phyloP scores from a whole-genome alignment of 1,140 invertebrate species.

The Propsilocerus akamusi region DNA sequence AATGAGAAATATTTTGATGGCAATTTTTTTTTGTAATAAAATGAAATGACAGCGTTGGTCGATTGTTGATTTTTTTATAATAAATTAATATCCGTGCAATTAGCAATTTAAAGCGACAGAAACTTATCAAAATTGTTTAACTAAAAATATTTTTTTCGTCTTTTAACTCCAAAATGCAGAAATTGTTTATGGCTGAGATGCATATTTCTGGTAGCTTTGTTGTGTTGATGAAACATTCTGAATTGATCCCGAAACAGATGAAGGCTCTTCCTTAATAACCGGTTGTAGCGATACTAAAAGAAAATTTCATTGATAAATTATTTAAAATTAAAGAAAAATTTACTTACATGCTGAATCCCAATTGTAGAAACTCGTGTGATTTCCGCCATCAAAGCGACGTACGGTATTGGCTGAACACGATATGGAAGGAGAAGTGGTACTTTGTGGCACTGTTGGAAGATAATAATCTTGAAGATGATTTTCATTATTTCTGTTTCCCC shows the following conservation, averaged over 20 bases:
- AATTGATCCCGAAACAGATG: not conserved
- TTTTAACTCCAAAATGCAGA: too few species aligned
- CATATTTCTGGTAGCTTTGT: slow-evolving; percentile 1
- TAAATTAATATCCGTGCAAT: too few species aligned
- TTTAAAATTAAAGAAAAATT: not conserved
- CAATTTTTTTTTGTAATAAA: too few species aligned
- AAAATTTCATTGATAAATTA: not conserved
- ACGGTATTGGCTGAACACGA: not conserved
- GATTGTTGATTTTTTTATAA: too few species aligned
- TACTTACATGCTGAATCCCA: not conserved
- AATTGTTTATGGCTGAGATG: not conserved
- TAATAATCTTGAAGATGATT: slow-evolving; percentile 1
- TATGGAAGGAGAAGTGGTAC: not conserved
- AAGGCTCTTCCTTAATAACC: not conserved
- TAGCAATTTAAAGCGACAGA: too few species aligned
- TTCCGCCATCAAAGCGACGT: not conserved
- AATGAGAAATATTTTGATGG: too few species aligned
- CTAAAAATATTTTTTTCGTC: too few species aligned
- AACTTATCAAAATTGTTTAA: too few species aligned
- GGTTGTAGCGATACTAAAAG: not conserved
- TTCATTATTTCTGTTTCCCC: not conserved
- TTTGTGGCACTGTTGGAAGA: not conserved
- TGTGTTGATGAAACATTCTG: not conserved
- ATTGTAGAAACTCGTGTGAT: not conserved
- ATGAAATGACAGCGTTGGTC: too few species aligned